A percentile compares a stretch with the other conserved stretches of the same genome.
Evolutionary conservation across 2,888 invertebrate genomes (phyloP).

Genomic region (Drosophila barbarae): DNA sequence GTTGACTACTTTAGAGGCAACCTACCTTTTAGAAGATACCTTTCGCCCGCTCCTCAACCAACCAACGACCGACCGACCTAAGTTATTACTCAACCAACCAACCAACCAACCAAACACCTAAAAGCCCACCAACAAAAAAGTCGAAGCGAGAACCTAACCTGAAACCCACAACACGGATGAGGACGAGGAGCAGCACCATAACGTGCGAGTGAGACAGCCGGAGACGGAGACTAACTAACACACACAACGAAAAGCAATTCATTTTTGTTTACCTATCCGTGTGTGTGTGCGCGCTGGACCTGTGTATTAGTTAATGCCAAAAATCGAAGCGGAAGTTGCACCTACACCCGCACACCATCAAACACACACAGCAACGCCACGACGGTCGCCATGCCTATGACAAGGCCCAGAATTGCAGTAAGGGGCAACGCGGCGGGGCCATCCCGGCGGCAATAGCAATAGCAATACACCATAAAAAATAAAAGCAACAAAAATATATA

Average conservation of each 20-base stretch:
- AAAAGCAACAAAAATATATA: conserved; percentile 10
- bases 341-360: conserved; percentile 32
- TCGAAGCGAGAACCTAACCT: conserved; percentile 27
- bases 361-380: conserved; percentile 7
- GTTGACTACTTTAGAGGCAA: conserved; percentile 65
- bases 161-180: conserved; percentile 14
- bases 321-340: conserved; percentile 67
- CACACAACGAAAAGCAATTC: conserved; percentile 74
- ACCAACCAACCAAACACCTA: conserved; percentile 51
- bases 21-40: conserved; percentile 52
- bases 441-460: conserved; percentile 53
- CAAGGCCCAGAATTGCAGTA: conserved; percentile 59
- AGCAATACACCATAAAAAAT: conserved; percentile 21
- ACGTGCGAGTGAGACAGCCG: conserved; percentile 53
- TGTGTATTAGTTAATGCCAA: conserved; percentile 69
- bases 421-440: conserved; percentile 51
- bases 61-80: conserved; percentile 32
- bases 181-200: conserved; percentile 10
- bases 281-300: conserved; percentile 35
- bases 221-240: conserved; percentile 41
- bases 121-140: conserved; percentile 32
- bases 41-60: conserved; percentile 34
- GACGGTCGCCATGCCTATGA: conserved; percentile 43
- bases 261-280: conserved; percentile 58
- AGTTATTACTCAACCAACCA: conserved; percentile 53